Conservation (phyloP, 2,113 vertebrate genomes). For the Anolis carolinensis region DNA sequence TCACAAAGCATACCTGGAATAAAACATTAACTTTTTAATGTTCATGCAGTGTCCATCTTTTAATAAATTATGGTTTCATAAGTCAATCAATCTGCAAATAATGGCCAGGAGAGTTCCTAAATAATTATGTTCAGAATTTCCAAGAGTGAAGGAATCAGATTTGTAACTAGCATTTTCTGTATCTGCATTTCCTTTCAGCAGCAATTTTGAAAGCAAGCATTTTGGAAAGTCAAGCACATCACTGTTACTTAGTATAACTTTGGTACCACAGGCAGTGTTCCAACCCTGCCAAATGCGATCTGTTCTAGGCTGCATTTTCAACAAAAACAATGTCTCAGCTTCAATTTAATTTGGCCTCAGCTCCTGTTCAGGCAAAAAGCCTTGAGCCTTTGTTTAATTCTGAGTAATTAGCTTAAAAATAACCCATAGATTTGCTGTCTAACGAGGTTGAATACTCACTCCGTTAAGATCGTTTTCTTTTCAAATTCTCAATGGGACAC, state of each 20-base stretch:
- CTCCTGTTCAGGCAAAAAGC: constrained; percentile 35
- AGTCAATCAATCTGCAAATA: constrained; percentile 33
- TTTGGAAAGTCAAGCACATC: constrained; percentile 21
- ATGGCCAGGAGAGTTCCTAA: constrained; percentile 28
- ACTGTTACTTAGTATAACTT: rapidly evolving
- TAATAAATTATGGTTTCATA: constrained; percentile 38
- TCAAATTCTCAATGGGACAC: constrained; percentile 8
- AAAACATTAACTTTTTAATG: constrained; percentile 38
- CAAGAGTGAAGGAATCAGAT: constrained; percentile 24
- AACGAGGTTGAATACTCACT: constrained; percentile 24
- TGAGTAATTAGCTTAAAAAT: constrained; percentile 60
- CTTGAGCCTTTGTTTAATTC: constrained; percentile 45
- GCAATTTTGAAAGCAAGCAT: constrained; percentile 5
- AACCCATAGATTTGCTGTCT: constrained; percentile 40
- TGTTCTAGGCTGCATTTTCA: constrained; percentile 3
- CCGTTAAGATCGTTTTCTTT: constrained; percentile 29
- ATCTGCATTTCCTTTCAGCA: constrained; percentile 40
- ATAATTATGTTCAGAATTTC: not conserved
- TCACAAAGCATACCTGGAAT: constrained; percentile 44
- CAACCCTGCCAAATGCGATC: rapidly evolving
- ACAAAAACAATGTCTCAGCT: constrained; percentile 22
- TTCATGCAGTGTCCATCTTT: constrained; percentile 35
- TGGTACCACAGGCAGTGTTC: constrained; percentile 2
- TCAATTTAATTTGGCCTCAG: constrained; percentile 18
- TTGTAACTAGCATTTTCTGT: constrained; percentile 10